Conservation (phyloP, 2,888 invertebrate species). For the Sarcophaga subvicina region DNA sequence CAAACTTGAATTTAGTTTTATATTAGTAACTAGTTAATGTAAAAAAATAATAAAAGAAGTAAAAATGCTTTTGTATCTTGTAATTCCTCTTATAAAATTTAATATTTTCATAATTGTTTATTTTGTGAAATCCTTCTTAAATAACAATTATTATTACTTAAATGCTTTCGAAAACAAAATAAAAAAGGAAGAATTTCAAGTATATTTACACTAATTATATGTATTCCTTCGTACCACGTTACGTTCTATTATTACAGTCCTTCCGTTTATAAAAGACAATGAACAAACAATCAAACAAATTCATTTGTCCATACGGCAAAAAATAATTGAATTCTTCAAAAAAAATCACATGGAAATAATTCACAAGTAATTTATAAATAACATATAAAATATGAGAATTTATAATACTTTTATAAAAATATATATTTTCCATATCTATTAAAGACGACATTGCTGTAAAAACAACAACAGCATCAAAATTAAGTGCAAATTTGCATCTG, state of each 20-base stretch:
- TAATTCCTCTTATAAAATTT: background rate
- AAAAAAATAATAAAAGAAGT: background rate
- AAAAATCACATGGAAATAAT: too few relatives aligned
- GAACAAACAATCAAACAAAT: background rate
- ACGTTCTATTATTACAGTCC: background rate
- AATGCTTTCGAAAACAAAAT: background rate
- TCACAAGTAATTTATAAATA: too few relatives aligned
- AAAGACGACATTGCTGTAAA: too few relatives aligned
- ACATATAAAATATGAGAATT: too few relatives aligned
- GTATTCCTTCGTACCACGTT: background rate
- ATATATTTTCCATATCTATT: too few relatives aligned
- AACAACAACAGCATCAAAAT: too few relatives aligned
- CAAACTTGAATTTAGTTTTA: background rate
- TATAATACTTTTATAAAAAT: too few relatives aligned
- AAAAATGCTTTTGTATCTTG: background rate
- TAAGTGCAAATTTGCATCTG: too few relatives aligned
- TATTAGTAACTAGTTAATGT: too few relatives aligned
- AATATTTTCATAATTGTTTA: background rate
- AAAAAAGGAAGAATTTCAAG: background rate
- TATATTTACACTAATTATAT: background rate
- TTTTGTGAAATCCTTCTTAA: background rate
- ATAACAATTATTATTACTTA: background rate
- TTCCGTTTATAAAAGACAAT: background rate
- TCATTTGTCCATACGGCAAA: background rate
- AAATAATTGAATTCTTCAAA: too few relatives aligned